A percentile compares a stretch with the other conserved stretches of the same genome.
These are phyloP conservation scores for Hyposmocoma kahamanoa DNA, from an alignment of 1,140 invertebrate genomes.

Conservation along the genomic window DNA sequence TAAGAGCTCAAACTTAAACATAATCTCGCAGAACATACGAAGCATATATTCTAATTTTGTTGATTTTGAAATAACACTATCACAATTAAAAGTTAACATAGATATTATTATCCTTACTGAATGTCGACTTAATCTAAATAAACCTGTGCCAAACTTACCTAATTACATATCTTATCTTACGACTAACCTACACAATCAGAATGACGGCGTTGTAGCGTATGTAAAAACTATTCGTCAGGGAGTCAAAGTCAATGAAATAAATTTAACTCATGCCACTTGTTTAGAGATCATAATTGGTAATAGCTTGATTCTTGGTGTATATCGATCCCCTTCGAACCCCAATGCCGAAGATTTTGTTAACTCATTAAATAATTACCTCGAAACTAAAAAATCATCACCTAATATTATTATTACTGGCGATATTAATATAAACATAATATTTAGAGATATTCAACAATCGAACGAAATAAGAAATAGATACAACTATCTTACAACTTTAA, in stretches of 20 bases:
- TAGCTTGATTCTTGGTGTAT: too few relatives aligned
- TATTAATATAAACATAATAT: constrained; percentile 6
- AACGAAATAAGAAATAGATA: not conserved
- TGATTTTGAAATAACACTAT: not conserved
- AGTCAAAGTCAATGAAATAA: too few relatives aligned
- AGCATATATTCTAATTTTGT: constrained; percentile 3
- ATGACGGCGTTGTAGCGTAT: not conserved
- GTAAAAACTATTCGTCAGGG: not conserved
- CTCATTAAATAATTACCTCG: too few relatives aligned
- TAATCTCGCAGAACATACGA: constrained; percentile 3
- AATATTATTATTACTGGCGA: too few relatives aligned
- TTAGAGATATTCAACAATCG: not conserved
- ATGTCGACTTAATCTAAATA: constrained; percentile 1
- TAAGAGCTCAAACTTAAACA: not conserved
- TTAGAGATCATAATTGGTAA: too few relatives aligned
- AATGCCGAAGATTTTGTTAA: too few relatives aligned
- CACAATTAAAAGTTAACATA: not conserved
- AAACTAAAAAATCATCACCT: too few relatives aligned
- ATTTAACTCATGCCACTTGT: too few relatives aligned
- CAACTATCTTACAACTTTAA: not conserved
- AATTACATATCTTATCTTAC: not conserved
- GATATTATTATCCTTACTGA: constrained; percentile 8
- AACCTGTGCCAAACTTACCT: constrained; percentile 2
- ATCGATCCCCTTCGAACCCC: too few relatives aligned
- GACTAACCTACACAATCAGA: not conserved